Evolutionary conservation across 2,113 vertebrate species (phyloP), one percentile per base, ranked within the genome.

Genomic region (Myiagra hebetior): DNA sequence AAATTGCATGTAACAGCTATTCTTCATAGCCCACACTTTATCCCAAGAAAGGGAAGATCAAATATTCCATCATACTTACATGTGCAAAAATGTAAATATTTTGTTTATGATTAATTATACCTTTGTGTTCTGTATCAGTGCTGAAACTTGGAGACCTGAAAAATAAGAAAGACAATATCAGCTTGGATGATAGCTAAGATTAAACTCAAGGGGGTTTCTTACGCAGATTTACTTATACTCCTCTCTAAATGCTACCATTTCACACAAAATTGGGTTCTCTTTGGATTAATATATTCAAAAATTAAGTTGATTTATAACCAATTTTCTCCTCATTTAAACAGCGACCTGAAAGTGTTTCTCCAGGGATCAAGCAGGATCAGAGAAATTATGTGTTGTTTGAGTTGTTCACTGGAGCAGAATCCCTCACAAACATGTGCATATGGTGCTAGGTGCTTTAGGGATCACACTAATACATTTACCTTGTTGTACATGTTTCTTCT

Each of bases 301-400:
- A 98, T 97, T 96, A 97, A 85, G 77, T 96, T 97, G 97, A 97
- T 97, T 97, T 97, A 97, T 95, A 96, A 96, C 89, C 94, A 97
- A 97, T 97, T 97, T 97, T 96, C 95, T 95, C 96, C 94, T 97
- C 87, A 44, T 97, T 98, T 97, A 94, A 96, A 70, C 87, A 96
- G 86, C 3, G 19, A 96, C 97, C 97, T 42, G 42, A 85, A 62
- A 95, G 95, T 90, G 27, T 82, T 93, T 95, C 97, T 95, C 97
- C 59, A 53, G 93, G 96, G 97, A 95, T 46, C 90, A 89, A 13
- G 11, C 27, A 56, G 90, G 94, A 96, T 94, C 89, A 11, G 28
- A 87, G 93, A 96, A 94, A 79, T 55, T 73, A 89, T 44, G 65
- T 85, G 87, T 27, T 85, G 59, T 95, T 87, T 41, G 75, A 89